Conservation (phyloP, 2,888 invertebrate genomes). For the Gortyna flavago region DNA sequence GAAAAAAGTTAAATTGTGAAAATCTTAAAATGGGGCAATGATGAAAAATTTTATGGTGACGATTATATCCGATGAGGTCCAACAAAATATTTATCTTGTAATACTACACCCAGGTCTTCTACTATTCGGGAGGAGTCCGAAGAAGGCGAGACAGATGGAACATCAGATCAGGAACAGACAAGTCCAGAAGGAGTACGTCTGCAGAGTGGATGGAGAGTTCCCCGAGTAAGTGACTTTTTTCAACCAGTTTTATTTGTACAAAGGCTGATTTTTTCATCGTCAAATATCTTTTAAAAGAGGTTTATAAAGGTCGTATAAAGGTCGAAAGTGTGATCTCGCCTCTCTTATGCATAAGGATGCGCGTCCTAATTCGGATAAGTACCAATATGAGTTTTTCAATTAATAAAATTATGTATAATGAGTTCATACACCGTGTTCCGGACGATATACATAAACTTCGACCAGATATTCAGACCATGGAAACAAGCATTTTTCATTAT, state of each 20-base stretch:
- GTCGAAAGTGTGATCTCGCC: background rate
- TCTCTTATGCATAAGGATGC: too few species aligned
- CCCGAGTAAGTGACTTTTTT: constrained; percentile 93
- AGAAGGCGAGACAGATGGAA: constrained; percentile 98
- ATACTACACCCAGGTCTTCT: constrained; percentile 90
- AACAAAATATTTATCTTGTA: background rate
- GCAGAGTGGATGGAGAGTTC: constrained; percentile 98
- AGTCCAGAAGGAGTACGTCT: constrained; percentile 98
- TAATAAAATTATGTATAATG: too few species aligned
- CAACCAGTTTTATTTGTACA: background rate
- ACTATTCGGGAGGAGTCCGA: constrained; percentile 97
- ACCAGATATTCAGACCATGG: too few species aligned
- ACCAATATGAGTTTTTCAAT: too few species aligned
- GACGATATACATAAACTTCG: too few species aligned
- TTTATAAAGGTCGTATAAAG: background rate
- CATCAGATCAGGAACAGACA: constrained; percentile 97
- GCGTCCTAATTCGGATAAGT: too few species aligned
- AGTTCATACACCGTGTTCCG: too few species aligned
- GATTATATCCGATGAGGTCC: too few species aligned
- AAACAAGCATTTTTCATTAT: too few species aligned
- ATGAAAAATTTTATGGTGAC: background rate
- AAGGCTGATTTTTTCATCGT: background rate
- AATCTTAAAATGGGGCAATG: background rate
- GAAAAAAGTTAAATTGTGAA: background rate
- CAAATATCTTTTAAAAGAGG: background rate